Evolutionary conservation across 2,797 vertebrate species (phyloP).

Genomic region (Cyclura pinguis): DNA sequence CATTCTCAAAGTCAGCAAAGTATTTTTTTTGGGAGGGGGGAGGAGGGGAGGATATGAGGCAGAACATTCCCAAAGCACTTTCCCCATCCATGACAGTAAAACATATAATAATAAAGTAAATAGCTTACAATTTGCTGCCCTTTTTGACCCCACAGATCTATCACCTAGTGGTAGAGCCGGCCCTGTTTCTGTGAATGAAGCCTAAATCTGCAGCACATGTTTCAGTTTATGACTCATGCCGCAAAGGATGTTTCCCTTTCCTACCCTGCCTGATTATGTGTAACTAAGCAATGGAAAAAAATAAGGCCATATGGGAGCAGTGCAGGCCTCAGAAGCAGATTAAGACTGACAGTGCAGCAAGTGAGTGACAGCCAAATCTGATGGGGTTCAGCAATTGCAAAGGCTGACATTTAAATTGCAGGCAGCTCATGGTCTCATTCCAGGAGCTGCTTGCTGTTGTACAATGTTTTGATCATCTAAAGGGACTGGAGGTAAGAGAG

Average conservation of each 20-base stretch:
- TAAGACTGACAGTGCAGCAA: constrained; percentile 43
- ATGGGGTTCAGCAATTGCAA: constrained; percentile 24
- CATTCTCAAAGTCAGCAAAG: background rate
- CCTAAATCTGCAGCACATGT: constrained; percentile 23
- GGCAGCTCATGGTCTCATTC: constrained; percentile 73
- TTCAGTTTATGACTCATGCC: constrained; percentile 35
- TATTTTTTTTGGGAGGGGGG: background rate
- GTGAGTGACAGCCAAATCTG: constrained; percentile 67
- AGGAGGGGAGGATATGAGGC: background rate
- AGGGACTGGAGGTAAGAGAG: constrained; percentile 40
- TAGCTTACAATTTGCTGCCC: background rate
- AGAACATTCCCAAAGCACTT: background rate
- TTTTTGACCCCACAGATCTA: background rate
- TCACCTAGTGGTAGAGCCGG: background rate
- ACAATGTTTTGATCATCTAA: constrained; percentile 73
- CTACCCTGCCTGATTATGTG: accelerated
- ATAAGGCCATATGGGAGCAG: constrained; percentile 48
- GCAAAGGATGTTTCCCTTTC: constrained; percentile 12
- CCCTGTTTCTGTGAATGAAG: constrained; percentile 21
- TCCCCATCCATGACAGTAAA: background rate
- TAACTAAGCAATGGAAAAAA: background rate
- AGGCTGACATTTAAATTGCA: constrained; percentile 75
- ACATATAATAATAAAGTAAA: background rate
- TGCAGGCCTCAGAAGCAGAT: constrained; percentile 18
- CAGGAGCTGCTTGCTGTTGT: constrained; percentile 73